Conservation (phyloP, 2,797 vertebrate species). For the Chelidonichthys spinosus region DNA sequence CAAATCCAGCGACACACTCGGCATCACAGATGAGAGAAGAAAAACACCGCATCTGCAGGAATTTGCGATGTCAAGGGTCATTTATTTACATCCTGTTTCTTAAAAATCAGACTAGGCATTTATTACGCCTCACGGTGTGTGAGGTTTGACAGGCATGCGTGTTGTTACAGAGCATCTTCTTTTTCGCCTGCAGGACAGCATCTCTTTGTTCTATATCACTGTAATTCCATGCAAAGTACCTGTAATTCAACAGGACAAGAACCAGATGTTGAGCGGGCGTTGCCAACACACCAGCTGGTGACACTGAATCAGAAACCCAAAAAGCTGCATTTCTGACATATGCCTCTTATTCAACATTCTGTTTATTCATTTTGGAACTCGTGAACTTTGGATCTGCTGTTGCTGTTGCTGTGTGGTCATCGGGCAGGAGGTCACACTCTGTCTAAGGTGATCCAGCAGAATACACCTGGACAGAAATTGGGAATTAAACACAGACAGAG, state of each 20-base stretch:
- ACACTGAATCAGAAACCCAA: slow-evolving; percentile 14
- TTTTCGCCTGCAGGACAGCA: not conserved
- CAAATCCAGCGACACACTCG: slow-evolving; percentile 60
- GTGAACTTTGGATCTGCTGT: slow-evolving; percentile 9
- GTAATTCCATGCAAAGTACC: slow-evolving; percentile 24
- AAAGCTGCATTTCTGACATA: slow-evolving; percentile 40
- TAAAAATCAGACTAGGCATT: slow-evolving; percentile 5
- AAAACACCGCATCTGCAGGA: slow-evolving; percentile 45
- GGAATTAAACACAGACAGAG: slow-evolving; percentile 6
- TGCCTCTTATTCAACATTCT: slow-evolving; percentile 38
- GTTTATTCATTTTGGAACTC: slow-evolving; percentile 28
- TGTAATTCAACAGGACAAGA: slow-evolving; percentile 22
- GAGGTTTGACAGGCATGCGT: not conserved
- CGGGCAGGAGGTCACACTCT: not conserved
- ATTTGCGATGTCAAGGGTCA: slow-evolving; percentile 19
- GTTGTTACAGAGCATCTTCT: not conserved
- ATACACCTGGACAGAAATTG: slow-evolving; percentile 42
- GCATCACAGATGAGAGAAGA: slow-evolving; percentile 44
- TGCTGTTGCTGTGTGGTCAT: not conserved
- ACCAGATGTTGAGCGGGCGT: slow-evolving; percentile 42
- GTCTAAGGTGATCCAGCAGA: slow-evolving; percentile 14
- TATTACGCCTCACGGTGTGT: not conserved
- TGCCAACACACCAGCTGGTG: slow-evolving; percentile 47
- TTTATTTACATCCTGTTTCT: slow-evolving; percentile 19
- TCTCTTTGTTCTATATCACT: not conserved